Evolutionary conservation across 2,113 vertebrate genomes (phyloP), one percentile per base, ranked within the genome.

Genomic region (Ptilonorhynchus violaceus): DNA sequence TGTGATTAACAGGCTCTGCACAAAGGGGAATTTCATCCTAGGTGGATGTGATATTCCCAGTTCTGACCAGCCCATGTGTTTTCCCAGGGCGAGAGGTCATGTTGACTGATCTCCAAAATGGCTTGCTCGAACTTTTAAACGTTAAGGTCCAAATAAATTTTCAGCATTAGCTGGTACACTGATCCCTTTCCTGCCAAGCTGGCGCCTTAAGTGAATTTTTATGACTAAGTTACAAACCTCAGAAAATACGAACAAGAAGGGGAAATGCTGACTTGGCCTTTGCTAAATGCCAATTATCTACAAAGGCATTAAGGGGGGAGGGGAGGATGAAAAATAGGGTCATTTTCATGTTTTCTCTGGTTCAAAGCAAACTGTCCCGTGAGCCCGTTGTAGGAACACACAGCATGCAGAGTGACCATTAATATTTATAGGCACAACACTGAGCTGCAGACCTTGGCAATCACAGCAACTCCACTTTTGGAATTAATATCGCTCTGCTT

Each of bases 251-350:
- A 89, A 53, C 67, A 74, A 93, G 91, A 67, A 81, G 74, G 70
- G 60, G 89, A 96, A 94, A 88, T 87, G 96, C 96, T 96, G 96
- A 97, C 82, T 94, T 84, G 64, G 93, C 76, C 83, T 69, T 82
- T 80, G 62, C 93, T 97, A 95, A 97, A 96, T 86, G 94, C 93
- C 95, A 95, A 93, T 96, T 97, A 97, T 96, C 96, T 96, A 74
- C 82, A 88, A 94, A 93, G 50, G 76, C 85, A 89, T 94, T 95
- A 91, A 76, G 44, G 0, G 2, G 12, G 11, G n/a, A 70, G 39
- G 22, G 13, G 28, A 27, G 33, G 9, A 50, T 94, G 94, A 92
- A 94, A 96, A 96, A 91, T 56, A 91, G 83, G 94, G 94, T 94
- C 85, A 80, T 96, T 96, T 94, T 73, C 77, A 67, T 91, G 91